Evolutionary conservation across 92 coral and sea anemone genomes (phyloP), one percentile per base, ranked within the genome.

Genomic region (Plumapathes pennacea): DNA sequence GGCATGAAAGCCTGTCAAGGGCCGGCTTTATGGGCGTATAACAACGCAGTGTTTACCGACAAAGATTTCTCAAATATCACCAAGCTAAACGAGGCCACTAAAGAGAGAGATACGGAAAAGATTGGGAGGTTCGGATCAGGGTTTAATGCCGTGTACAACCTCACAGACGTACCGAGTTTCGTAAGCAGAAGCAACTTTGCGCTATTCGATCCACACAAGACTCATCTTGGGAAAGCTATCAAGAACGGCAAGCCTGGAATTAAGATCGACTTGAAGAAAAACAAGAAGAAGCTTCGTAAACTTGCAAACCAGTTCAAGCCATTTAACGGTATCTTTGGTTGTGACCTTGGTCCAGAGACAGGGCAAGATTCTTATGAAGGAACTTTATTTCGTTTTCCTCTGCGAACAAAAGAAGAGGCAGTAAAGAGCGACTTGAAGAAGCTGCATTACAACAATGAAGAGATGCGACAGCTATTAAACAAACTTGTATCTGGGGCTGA

Each of bases 41-140:
- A 89, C 64, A 54, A 89, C 36, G 94, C 89, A n/a, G 59, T 46
- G 2, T 89, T 89, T 50, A 77, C 79, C 24, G 94, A 90, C 28
- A 72, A 83, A 52, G 97, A 90, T 67, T 90, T 90, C 49, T 69
- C 81, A 30, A 90, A 90, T 85, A 85, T 90, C 32, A 83, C 80
- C 5, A 90, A 81, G 50, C 73, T 90, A 31, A 86, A 83, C 41
- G 97, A 85, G 52, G 94, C 89, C 52, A 90, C 97, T 11, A 90
- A 90, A 62, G 84, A 69, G 62, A 60, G 55, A 2, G 94, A 90
- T 18, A 72, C 88, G 2, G 72, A 69, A 22, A 90, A 81, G 73
- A 90, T 90, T 46, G 97, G 97, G 23, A 80, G 94, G 10, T 90
- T 90, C 69, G 97, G 97, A 7, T 80, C 85, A 40, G 97, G 97